These are phyloP conservation scores for Pandemis cinnamomeana DNA, from an alignment of 2,888 invertebrate species.

Conservation along the genomic window DNA sequence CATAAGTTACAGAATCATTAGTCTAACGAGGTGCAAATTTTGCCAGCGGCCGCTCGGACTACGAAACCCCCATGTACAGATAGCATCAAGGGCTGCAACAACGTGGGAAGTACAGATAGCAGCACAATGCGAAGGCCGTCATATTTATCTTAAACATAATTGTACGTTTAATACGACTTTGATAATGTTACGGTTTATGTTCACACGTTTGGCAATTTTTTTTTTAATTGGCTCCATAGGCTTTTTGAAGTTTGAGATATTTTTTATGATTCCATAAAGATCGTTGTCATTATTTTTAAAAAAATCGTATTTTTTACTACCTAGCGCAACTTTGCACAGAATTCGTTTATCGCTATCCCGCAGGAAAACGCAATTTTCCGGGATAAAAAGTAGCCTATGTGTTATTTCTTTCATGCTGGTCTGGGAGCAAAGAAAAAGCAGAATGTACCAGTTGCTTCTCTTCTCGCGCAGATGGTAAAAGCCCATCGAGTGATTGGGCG, in stretches of 20 bases:
- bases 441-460: too few relatives aligned
- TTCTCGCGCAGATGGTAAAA: too few relatives aligned
- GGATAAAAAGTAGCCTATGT: too few relatives aligned
- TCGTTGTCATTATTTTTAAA: too few relatives aligned
- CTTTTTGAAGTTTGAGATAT: neutral
- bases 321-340: too few relatives aligned
- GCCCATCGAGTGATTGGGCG: too few relatives aligned
- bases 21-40: neutral
- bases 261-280: neutral
- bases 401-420: too few relatives aligned
- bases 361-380: too few relatives aligned
- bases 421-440: too few relatives aligned
- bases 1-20: neutral
- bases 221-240: conserved; percentile 3
- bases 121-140: conserved; percentile 15
- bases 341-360: too few relatives aligned
- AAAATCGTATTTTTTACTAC: too few relatives aligned
- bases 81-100: conserved; percentile 13
- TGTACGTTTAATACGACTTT: neutral
- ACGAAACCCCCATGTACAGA: neutral
- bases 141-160: conserved; percentile 6
- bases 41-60: neutral
- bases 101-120: conserved; percentile 35
- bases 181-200: neutral
- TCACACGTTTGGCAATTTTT: conserved; percentile 17